Percentiles rank a stretch among this genome's conserved stretches.
Evolutionary conservation across 2,888 invertebrate species (phyloP).

Genomic region (Luffia ferchaultella): DNA sequence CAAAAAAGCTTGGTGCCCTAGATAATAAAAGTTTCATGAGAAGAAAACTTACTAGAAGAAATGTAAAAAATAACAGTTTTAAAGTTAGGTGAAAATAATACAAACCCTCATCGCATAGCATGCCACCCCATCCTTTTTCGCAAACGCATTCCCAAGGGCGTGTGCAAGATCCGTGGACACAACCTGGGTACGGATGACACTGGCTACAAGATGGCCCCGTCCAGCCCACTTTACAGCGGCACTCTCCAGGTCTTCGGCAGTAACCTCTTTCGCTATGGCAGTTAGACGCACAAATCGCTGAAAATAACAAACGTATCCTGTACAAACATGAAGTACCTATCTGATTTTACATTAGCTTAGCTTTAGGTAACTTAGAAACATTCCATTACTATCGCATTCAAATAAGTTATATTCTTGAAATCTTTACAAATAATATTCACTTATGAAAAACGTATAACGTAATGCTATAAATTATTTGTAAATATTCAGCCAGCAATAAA

Average conservation of each 20-base stretch:
- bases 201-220: conserved; percentile 78
- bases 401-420: background rate
- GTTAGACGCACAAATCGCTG: conserved; percentile 85
- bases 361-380: background rate
- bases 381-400: too few species aligned
- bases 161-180: conserved; percentile 83
- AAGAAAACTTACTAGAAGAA: too few species aligned
- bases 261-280: conserved; percentile 87
- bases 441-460: background rate
- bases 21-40: too few species aligned
- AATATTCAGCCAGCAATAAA: too few species aligned
- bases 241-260: conserved; percentile 74
- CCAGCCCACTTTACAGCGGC: conserved; percentile 87
- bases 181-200: conserved; percentile 89
- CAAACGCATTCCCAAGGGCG: conserved; percentile 93
- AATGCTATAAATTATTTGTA: too few species aligned
- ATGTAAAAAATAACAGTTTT: too few species aligned
- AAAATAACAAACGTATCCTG: background rate
- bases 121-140: conserved; percentile 87
- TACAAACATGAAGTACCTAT: background rate
- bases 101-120: conserved; percentile 90
- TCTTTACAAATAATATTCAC: background rate
- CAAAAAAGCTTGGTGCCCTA: too few species aligned
- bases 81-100: too few species aligned
- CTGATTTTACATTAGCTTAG: background rate